Conservation (phyloP, 2,797 vertebrate genomes). For the Xenentodon cancila region DNA sequence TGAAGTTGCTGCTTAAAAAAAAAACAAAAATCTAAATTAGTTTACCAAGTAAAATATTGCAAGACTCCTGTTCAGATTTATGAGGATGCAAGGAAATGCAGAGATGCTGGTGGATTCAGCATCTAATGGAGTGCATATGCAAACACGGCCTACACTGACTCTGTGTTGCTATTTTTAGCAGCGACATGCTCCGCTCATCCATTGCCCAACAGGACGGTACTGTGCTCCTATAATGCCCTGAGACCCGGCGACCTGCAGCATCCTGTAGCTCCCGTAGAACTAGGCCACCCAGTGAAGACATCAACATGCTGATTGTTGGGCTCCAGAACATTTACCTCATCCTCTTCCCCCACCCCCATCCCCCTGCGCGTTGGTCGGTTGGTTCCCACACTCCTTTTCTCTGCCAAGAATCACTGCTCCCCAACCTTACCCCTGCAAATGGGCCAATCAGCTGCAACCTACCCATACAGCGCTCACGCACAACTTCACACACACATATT, state of each 20-base stretch:
- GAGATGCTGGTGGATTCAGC: not conserved
- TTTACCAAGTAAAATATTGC: too few species aligned
- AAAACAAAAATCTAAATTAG: too few species aligned
- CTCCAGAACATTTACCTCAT: constrained; percentile 70
- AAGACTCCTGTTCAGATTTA: too few species aligned
- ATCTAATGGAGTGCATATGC: constrained; percentile 1
- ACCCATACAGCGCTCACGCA: constrained; percentile 45
- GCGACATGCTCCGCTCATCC: constrained; percentile 28
- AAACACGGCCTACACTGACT: constrained; percentile 10
- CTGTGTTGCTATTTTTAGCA: constrained; percentile 63
- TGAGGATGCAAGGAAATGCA: not conserved
- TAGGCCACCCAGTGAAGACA: constrained; percentile 72
- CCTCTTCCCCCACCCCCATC: constrained; percentile 59
- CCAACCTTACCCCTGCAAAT: constrained; percentile 62
- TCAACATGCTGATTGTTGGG: constrained; percentile 73
- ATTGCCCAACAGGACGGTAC: constrained; percentile 34
- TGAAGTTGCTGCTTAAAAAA: too few species aligned
- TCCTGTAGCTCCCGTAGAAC: constrained; percentile 53
- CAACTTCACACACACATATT: constrained; percentile 38
- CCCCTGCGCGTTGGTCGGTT: constrained; percentile 43
- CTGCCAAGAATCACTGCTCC: constrained; percentile 61
- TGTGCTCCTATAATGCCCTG: constrained; percentile 36
- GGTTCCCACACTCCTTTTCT: constrained; percentile 74
- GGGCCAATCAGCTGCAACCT: constrained; percentile 69
- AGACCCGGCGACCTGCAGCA: constrained; percentile 43